Percentiles rank a stretch among this genome's conserved stretches.
These are phyloP conservation scores for Callyntrura guangdongensis DNA, from an alignment of 2,888 invertebrate genomes.

Conservation along the genomic window DNA sequence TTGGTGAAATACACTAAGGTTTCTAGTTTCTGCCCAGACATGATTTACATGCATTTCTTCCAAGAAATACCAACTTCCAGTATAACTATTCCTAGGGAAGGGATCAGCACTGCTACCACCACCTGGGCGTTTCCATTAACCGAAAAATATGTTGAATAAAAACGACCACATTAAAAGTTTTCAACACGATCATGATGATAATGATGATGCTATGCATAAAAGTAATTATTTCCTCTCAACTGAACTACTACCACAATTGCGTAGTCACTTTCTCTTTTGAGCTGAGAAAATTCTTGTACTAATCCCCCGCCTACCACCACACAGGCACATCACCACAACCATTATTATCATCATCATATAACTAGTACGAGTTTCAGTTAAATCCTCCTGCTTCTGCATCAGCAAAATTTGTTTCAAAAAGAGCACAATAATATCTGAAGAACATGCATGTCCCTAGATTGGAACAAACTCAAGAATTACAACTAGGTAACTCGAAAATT, in stretches of 20 bases:
- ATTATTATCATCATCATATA: background rate
- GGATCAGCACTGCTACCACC: background rate
- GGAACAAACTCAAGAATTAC: too few relatives aligned
- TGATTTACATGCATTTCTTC: background rate
- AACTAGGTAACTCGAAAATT: too few relatives aligned
- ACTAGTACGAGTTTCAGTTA: too few relatives aligned
- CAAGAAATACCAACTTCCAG: background rate
- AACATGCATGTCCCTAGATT: too few relatives aligned
- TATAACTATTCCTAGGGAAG: background rate
- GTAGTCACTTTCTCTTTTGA: background rate
- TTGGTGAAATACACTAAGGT: background rate
- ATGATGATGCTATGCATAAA: conserved; percentile 12
- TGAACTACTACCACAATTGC: conserved; percentile 12
- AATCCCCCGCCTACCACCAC: conserved; percentile 33
- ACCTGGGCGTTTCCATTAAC: background rate
- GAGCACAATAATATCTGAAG: background rate
- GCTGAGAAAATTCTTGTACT: conserved; percentile 21
- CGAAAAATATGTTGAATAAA: background rate
- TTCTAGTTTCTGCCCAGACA: background rate
- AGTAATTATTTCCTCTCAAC: conserved; percentile 42
- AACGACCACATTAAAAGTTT: conserved; percentile 22
- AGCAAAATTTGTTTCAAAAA: background rate
- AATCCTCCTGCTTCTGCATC: background rate
- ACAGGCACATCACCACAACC: conserved; percentile 4
- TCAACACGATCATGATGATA: conserved; percentile 7